A percentile compares a stretch with the other conserved stretches of the same genome.
These are phyloP conservation scores for Porphyrio hochstetteri DNA, from an alignment of 2,113 vertebrate genomes.

Conservation along the genomic window DNA sequence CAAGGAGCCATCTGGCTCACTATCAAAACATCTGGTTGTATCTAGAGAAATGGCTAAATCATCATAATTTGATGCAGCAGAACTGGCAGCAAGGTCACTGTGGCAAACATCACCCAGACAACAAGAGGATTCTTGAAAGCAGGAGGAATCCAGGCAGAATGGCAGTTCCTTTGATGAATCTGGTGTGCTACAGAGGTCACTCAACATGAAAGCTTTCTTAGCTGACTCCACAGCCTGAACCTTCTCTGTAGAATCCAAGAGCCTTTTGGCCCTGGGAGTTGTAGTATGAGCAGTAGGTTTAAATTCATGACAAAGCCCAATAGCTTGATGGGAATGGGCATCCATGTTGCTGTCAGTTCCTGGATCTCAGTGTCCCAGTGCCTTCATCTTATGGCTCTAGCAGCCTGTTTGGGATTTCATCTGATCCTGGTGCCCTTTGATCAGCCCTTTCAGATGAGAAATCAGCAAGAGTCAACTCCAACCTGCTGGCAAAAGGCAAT, in stretches of 20 bases:
- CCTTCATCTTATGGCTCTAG: constrained; percentile 36
- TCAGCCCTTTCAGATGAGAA: background rate
- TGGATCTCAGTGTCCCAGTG: background rate
- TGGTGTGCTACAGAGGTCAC: background rate
- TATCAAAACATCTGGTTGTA: background rate
- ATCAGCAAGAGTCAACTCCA: constrained; percentile 48
- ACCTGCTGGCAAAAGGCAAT: constrained; percentile 55
- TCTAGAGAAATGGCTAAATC: constrained; percentile 39
- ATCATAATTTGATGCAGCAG: background rate
- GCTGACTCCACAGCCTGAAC: background rate
- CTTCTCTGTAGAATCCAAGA: background rate
- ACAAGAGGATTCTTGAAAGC: background rate
- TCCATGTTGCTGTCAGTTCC: constrained; percentile 26
- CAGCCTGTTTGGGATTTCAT: background rate
- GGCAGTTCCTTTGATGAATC: background rate
- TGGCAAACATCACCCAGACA: background rate
- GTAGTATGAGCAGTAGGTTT: background rate
- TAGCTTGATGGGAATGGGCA: background rate
- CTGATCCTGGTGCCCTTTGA: background rate
- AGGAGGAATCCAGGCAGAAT: background rate
- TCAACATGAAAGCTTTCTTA: background rate
- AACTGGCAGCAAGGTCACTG: background rate
- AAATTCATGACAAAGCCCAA: background rate
- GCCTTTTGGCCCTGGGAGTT: background rate
- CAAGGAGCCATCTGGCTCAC: constrained; percentile 68